These are phyloP conservation scores for Taurulus bubalis DNA, from an alignment of 2,113 vertebrate species.

Conservation along the genomic window DNA sequence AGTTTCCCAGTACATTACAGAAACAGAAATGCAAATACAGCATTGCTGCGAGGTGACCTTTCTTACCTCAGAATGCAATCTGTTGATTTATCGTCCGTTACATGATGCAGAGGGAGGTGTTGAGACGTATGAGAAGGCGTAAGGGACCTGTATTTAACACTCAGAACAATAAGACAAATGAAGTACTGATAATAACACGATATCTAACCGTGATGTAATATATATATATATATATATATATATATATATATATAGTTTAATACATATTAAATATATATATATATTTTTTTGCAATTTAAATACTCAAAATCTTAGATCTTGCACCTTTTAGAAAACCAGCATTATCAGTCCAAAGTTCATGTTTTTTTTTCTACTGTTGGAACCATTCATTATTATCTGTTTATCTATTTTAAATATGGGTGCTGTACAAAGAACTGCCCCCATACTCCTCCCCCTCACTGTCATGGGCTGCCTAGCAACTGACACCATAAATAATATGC, in stretches of 20 bases:
- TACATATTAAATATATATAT: too few species aligned
- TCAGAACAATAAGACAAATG: too few species aligned
- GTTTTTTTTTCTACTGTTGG: not conserved
- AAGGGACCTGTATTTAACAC: not conserved
- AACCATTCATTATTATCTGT: slow-evolving; percentile 10
- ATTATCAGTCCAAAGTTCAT: not conserved
- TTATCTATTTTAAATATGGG: slow-evolving; percentile 59
- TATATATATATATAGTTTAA: too few species aligned
- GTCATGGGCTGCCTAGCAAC: slow-evolving; percentile 77
- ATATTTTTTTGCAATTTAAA: too few species aligned
- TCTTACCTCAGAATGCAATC: not conserved
- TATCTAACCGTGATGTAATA: too few species aligned
- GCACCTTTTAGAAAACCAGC: not conserved
- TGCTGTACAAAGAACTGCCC: slow-evolving; percentile 54
- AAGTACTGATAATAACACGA: too few species aligned
- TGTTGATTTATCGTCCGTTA: slow-evolving; percentile 15
- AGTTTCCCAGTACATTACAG: not conserved
- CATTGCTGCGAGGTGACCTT: not conserved
- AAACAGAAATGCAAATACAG: not conserved
- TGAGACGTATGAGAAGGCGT: not conserved
- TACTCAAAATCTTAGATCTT: too few species aligned
- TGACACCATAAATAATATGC: slow-evolving; percentile 74
- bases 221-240: too few species aligned
- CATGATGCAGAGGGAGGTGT: not conserved
- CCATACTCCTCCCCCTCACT: slow-evolving; percentile 43